Evolutionary conservation across 1,140 invertebrate species (phyloP).

Genomic region (Magallana ariakensis): DNA sequence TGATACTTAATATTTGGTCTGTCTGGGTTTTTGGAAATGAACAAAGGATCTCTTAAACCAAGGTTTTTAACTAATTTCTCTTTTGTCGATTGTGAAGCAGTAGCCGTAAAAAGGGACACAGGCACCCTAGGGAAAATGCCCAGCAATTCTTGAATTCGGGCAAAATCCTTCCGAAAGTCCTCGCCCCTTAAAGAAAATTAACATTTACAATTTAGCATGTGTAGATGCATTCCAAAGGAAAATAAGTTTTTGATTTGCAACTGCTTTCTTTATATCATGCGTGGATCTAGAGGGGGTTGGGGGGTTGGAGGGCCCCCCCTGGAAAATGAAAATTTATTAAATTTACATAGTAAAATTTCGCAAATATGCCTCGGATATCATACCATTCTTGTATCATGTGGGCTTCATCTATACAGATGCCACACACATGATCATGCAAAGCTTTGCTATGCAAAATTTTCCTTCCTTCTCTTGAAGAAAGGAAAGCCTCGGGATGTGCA

Average conservation of each 20-base stretch:
- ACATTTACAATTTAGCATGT: neutral
- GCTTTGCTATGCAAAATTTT: constrained; percentile 37
- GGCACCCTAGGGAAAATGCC: constrained; percentile 1
- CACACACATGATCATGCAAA: constrained; percentile 35
- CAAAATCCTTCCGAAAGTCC: constrained; percentile 4
- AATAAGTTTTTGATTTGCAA: neutral
- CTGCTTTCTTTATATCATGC: neutral
- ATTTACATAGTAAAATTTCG: too few relatives aligned
- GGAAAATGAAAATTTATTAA: too few relatives aligned
- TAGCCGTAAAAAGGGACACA: constrained; percentile 1
- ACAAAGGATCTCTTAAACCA: neutral
- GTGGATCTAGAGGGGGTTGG: too few relatives aligned
- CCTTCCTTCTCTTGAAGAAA: constrained; percentile 36
- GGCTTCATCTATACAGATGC: constrained; percentile 53
- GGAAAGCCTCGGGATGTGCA: constrained; percentile 55
- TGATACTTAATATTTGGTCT: neutral
- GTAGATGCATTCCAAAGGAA: neutral
- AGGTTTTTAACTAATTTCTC: constrained; percentile 7
- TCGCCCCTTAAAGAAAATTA: constrained; percentile 3
- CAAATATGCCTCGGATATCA: too few relatives aligned
- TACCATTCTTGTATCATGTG: constrained; percentile 61
- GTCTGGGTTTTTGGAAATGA: neutral
- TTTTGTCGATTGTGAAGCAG: neutral
- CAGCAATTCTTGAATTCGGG: constrained; percentile 17
- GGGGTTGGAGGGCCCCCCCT: too few relatives aligned